Base-by-base conservation (phyloP, 2,797 vertebrate genomes). In the Bradypodion pumilum region DNA sequence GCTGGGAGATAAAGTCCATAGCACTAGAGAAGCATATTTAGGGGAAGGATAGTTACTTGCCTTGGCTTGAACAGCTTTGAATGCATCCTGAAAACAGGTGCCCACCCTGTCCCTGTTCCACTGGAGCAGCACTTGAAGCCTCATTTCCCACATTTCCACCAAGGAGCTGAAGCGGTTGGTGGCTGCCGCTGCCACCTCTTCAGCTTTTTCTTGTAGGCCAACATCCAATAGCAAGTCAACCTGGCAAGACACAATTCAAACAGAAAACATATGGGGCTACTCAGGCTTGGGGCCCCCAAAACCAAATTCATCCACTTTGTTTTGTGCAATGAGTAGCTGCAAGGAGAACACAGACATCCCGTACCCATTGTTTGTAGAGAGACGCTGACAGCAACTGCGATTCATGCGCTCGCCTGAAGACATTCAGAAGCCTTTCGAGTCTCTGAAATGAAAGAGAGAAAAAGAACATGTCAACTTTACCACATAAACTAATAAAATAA, bases 361-460 rank as follows among this genome's bases (percentile, higher is more conserved):
- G 96, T 95, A 99, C 99, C 99, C 98, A 99, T 85, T 95, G 97
- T 89, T 96, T 97, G 87, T 98, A 98, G 82, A 96, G 96, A 66
- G 88, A 81, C 93, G 98, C 97, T 66, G 96, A 93, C 74, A 99
- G 95, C 92, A 97, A 90, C 9, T 62, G 93, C 19, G 94, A 93
- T 40, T 97, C 95, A 4, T 98, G 97, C 25, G 97, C 97, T 29
- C 95, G 97, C 89, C 85, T 94, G 87, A 98, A 94, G 27, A 96
- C 96, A 81, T 78, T 85, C 85, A 98, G 92, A 78, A 97, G 94
- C 93, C 96, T 96, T 91, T 97, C 90, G 90, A 95, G 94, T 91
- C 98, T 98, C 98, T 99, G 94, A 84, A 90, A 95, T 9, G 81
- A 85, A 78, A 3, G 29, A 49, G 65, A 81, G 69, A 2, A 37